Conservation (phyloP, 2,888 invertebrate genomes). For the Acronicta alni region DNA sequence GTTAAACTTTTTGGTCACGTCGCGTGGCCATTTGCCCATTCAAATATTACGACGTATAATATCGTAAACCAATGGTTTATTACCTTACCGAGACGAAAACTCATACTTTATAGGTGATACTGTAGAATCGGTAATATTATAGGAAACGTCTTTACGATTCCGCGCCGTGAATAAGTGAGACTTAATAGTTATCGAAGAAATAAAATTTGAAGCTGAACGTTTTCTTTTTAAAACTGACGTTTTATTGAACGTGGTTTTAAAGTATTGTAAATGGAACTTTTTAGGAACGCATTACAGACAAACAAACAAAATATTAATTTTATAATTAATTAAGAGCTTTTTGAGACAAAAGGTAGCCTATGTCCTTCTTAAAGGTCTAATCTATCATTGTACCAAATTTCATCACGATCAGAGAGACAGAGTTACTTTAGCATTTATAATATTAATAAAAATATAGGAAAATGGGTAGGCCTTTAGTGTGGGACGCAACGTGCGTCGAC, state of each 20-base stretch:
- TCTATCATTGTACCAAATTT: too few relatives aligned
- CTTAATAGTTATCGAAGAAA: conserved; percentile 58
- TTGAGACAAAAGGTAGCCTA: too few relatives aligned
- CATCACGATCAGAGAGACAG: too few relatives aligned
- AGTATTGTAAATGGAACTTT: not conserved
- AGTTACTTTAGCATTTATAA: too few relatives aligned
- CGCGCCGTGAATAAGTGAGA: conserved; percentile 59
- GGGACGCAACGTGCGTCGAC: too few relatives aligned
- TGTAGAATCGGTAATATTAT: conserved; percentile 69
- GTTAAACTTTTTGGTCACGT: conserved; percentile 68
- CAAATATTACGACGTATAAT: conserved; percentile 68
- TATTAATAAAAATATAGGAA: too few relatives aligned
- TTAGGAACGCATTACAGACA: too few relatives aligned
- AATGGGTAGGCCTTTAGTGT: too few relatives aligned
- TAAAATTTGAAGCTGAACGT: conserved; percentile 31
- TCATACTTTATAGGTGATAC: conserved; percentile 79
- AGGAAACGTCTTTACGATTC: conserved; percentile 70
- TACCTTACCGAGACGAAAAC: conserved; percentile 72
- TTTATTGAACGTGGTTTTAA: conserved; percentile 5
- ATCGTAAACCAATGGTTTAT: conserved; percentile 74
- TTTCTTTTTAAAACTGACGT: conserved; percentile 16
- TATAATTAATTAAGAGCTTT: too few relatives aligned
- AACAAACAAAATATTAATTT: too few relatives aligned
- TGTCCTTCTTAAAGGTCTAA: too few relatives aligned
- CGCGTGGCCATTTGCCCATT: conserved; percentile 62